A percentile compares a stretch with the other conserved stretches of the same genome.
phyloP scores from a whole-genome alignment of 30 jellyfish, hydroid and myxozoan genomes.

The Clytia hemisphaerica region DNA sequence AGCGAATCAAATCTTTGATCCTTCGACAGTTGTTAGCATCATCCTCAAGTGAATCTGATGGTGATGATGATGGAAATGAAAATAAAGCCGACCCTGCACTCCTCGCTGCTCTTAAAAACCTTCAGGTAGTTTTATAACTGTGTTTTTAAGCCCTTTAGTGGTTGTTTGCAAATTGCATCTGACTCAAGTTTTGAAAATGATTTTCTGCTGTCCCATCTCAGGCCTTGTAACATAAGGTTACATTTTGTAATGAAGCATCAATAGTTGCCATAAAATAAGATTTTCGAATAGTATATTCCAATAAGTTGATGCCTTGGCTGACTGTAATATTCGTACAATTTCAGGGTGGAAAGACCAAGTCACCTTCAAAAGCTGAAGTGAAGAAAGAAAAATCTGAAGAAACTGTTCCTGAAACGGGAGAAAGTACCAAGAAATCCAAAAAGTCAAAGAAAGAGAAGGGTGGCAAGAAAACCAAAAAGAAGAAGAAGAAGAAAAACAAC shows the following conservation, averaged over 20 bases:
- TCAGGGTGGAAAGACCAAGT: too few relatives aligned
- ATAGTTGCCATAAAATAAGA: too few relatives aligned
- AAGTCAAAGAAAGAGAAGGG: constrained; percentile 4
- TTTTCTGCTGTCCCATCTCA: too few relatives aligned
- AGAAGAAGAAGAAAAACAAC: constrained; percentile 6
- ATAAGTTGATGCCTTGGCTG: too few relatives aligned
- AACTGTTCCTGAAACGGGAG: too few relatives aligned
- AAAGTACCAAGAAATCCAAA: background rate
- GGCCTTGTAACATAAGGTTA: too few relatives aligned
- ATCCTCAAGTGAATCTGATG: constrained; percentile 55
- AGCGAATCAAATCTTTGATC: constrained; percentile 33
- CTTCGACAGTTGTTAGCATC: constrained; percentile 23
- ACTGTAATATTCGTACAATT: too few relatives aligned
- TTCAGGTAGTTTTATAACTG: background rate
- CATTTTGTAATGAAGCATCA: too few relatives aligned
- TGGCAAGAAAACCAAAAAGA: background rate
- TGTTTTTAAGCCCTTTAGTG: background rate
- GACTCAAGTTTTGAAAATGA: background rate
- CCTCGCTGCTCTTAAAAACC: too few relatives aligned
- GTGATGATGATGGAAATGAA: background rate
- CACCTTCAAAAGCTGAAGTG: background rate
- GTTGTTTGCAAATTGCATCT: background rate
- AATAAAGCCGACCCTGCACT: too few relatives aligned
- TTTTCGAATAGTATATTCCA: too few relatives aligned
- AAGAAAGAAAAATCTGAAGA: background rate